Conservation (phyloP, 2,113 vertebrate species). For the Riparia riparia region DNA sequence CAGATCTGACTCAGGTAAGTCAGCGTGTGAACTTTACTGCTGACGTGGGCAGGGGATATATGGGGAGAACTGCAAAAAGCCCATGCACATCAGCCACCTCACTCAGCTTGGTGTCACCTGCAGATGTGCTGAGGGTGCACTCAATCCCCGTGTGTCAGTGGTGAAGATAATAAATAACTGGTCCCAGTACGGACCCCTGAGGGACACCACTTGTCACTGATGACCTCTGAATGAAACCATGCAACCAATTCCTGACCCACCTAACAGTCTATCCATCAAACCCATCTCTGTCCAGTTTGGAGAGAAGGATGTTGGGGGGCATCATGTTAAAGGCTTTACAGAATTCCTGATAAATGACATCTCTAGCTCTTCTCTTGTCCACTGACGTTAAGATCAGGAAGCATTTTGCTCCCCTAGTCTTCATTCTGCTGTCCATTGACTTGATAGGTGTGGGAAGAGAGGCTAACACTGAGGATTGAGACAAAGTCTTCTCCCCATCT, state of each 20-base stretch:
- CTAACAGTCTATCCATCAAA: not conserved
- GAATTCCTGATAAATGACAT: not conserved
- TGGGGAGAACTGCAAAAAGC: not conserved
- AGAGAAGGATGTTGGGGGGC: not conserved
- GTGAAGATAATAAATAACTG: not conserved
- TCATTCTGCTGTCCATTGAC: not conserved
- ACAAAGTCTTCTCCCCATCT: not conserved
- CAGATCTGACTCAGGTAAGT: slow-evolving; percentile 85
- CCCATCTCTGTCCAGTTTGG: not conserved
- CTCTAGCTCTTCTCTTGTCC: not conserved
- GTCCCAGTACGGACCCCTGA: not conserved
- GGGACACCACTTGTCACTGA: not conserved
- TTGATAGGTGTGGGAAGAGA: not conserved
- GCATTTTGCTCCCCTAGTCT: not conserved
- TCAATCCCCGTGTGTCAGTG: not conserved
- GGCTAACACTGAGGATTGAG: not conserved
- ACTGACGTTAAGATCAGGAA: not conserved
- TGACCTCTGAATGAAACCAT: not conserved
- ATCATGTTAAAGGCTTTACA: not conserved
- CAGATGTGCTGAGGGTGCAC: not conserved
- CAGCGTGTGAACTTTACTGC: fast-evolving
- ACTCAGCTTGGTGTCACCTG: not conserved
- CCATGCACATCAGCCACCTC: not conserved
- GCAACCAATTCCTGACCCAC: not conserved
- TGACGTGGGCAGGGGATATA: not conserved